phyloP scores from a whole-genome alignment of 92 coral and sea anemone genomes.

The Zoanthus solanderi region DNA sequence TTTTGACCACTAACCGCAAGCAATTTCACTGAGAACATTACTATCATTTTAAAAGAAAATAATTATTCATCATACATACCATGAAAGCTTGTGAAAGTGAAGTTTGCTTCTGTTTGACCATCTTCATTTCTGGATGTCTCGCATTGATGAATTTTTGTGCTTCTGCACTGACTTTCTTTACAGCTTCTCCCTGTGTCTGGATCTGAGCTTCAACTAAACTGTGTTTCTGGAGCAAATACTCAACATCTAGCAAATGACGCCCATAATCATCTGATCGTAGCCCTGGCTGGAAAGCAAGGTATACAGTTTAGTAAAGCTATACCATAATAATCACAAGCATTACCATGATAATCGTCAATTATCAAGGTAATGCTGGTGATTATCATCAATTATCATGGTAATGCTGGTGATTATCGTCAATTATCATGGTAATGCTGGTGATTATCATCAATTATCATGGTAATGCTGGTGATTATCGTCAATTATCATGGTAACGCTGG shows the following conservation, averaged over 20 bases:
- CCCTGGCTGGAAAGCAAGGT: constrained; percentile 64
- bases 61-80: constrained; percentile 54
- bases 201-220: constrained; percentile 91
- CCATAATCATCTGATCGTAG: constrained; percentile 94
- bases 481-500: neutral
- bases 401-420: neutral
- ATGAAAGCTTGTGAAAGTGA: constrained; percentile 78
- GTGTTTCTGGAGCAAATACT: constrained; percentile 93
- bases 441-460: neutral
- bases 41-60: neutral
- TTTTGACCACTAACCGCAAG: too few relatives aligned
- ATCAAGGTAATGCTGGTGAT: neutral
- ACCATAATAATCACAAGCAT: too few relatives aligned
- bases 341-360: neutral
- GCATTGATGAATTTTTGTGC: constrained; percentile 79
- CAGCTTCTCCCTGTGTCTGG: constrained; percentile 85
- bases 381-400: neutral
- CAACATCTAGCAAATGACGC: constrained; percentile 91
- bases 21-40: too few relatives aligned
- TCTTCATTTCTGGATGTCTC: constrained; percentile 85
- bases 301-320: neutral
- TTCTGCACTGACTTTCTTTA: constrained; percentile 71
- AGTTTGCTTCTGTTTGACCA: constrained; percentile 81
- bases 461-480: neutral
- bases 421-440: neutral